Evolutionary conservation across 2,113 vertebrate species (phyloP).

Genomic region (Eclectus roratus): DNA sequence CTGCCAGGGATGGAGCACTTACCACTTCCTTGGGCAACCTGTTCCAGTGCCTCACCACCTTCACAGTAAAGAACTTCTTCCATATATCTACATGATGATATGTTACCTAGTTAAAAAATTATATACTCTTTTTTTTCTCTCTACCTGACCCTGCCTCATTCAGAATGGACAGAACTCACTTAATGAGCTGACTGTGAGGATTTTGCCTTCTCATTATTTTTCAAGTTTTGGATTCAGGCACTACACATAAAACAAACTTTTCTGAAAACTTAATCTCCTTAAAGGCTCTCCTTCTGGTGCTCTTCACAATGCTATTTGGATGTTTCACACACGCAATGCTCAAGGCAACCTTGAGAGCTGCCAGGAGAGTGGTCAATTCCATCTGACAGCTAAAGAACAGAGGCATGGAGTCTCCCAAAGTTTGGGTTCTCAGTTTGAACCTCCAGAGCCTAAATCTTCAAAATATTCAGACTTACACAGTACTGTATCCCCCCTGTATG

Average conservation of each 20-base stretch:
- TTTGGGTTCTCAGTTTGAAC: neutral
- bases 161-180: neutral
- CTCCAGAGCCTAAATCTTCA: neutral
- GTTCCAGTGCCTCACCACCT: too few relatives aligned
- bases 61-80: too few relatives aligned
- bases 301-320: neutral
- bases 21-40: too few relatives aligned
- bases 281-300: neutral
- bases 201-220: neutral
- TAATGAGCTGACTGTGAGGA: neutral
- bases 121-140: neutral
- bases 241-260: neutral
- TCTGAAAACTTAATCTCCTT: constrained; percentile 1
- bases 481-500: neutral
- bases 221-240: neutral
- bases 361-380: neutral
- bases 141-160: neutral
- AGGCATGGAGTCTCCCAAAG: accelerated
- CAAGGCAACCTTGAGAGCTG: neutral
- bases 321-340: neutral
- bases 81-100: neutral
- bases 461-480: accelerated
- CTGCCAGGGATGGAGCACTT: too few relatives aligned
- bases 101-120: neutral
- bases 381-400: neutral